phyloP scores from a whole-genome alignment of 1,140 invertebrate species.

The Bombus sibiricus region DNA sequence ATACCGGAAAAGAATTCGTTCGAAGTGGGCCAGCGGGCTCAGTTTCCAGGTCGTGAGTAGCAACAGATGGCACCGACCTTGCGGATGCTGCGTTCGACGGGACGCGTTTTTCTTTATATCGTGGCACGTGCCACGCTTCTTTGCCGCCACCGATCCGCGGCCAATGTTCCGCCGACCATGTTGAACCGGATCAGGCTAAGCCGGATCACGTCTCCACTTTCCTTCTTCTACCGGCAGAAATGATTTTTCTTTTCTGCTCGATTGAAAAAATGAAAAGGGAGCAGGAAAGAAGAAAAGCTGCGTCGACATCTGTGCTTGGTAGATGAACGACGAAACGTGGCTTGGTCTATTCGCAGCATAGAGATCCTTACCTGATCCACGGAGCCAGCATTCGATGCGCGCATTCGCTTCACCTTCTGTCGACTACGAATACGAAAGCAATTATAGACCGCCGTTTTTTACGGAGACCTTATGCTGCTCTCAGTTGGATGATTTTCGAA shows the following conservation, averaged over 20 bases:
- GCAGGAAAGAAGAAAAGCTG: background rate
- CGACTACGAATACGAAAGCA: background rate
- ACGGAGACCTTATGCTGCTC: background rate
- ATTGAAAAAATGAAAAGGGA: background rate
- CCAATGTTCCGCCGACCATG: background rate
- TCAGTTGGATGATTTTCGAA: too few relatives aligned
- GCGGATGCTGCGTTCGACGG: slow-evolving; percentile 8
- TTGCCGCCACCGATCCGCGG: slow-evolving; percentile 2
- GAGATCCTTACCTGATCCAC: slow-evolving; percentile 10
- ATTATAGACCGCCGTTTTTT: background rate
- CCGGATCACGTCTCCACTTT: background rate
- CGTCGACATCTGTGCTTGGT: background rate
- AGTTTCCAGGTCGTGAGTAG: slow-evolving; percentile 15
- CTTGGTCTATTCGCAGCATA: background rate
- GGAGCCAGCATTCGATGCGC: background rate
- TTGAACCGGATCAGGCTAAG: background rate
- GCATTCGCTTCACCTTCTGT: slow-evolving; percentile 2
- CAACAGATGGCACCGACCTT: slow-evolving; percentile 26
- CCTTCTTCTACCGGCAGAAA: background rate
- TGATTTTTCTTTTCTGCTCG: background rate
- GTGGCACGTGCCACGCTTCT: slow-evolving; percentile 9
- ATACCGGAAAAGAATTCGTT: slow-evolving; percentile 18
- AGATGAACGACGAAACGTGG: background rate
- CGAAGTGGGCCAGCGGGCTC: slow-evolving; percentile 15
- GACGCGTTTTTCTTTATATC: slow-evolving; percentile 2